Evolutionary conservation across 1,140 invertebrate genomes (phyloP).

Genomic region (Drosophila watanabei): DNA sequence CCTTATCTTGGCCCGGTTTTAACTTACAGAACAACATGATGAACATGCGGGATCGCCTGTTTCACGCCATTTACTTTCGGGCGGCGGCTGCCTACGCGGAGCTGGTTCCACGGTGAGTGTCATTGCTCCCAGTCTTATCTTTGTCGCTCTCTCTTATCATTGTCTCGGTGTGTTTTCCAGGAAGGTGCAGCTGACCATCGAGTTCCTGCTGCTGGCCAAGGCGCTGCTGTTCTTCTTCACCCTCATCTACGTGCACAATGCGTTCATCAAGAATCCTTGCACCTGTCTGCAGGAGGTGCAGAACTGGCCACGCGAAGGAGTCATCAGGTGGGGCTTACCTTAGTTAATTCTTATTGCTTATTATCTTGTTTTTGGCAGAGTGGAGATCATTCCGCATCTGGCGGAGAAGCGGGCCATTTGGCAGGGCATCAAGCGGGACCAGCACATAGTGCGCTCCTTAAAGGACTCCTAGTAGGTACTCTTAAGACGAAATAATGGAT

Average conservation of each 20-base stretch:
- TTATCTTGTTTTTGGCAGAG: conserved; percentile 77
- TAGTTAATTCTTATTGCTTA: not conserved
- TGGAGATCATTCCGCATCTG: conserved; percentile 97
- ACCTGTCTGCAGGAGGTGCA: conserved; percentile 97
- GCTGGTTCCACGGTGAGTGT: conserved; percentile 89
- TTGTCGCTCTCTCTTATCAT: not conserved
- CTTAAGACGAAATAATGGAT: too few relatives aligned
- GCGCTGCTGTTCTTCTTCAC: conserved; percentile 96
- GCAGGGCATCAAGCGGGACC: conserved; percentile 87
- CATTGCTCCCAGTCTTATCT: conserved; percentile 13
- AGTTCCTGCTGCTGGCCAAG: conserved; percentile 96
- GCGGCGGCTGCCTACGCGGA: conserved; percentile 95
- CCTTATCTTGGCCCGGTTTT: conserved; percentile 29
- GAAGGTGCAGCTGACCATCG: conserved; percentile 94
- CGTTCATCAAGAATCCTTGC: conserved; percentile 96
- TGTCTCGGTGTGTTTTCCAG: conserved; percentile 76
- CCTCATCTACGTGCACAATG: conserved; percentile 97
- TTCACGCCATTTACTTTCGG: conserved; percentile 97
- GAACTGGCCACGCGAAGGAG: conserved; percentile 97
- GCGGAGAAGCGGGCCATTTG: conserved; percentile 92
- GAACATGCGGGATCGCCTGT: conserved; percentile 96
- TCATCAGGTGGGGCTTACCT: conserved; percentile 88
- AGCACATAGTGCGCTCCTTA: conserved; percentile 57
- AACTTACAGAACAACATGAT: conserved; percentile 90
- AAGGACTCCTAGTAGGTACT: conserved; percentile 73